phyloP scores from a whole-genome alignment of 2,888 invertebrate genomes.

The Heliothis peltigera region DNA sequence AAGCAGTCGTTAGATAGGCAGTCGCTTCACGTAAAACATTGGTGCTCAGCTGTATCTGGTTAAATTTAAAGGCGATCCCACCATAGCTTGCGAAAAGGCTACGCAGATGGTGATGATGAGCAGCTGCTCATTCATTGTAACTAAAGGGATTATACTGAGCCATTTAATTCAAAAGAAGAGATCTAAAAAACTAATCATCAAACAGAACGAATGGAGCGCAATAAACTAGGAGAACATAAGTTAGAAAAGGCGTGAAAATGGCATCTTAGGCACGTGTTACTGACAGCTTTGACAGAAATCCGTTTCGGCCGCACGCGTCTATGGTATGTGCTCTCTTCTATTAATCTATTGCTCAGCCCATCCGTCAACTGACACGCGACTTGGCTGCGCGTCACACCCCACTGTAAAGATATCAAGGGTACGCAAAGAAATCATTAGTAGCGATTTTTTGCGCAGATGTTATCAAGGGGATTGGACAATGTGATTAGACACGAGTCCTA shows the following conservation, averaged over 20 bases:
- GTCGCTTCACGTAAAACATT: too few relatives aligned
- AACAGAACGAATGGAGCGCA: slow-evolving; percentile 2
- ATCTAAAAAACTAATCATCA: background rate
- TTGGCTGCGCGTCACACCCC: slow-evolving; percentile 62
- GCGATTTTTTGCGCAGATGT: slow-evolving; percentile 40
- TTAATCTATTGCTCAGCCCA: slow-evolving; percentile 61
- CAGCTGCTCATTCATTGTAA: too few relatives aligned
- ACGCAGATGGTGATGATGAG: too few relatives aligned
- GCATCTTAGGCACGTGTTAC: slow-evolving; percentile 62
- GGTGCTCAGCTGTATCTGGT: too few relatives aligned
- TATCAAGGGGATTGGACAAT: slow-evolving; percentile 33
- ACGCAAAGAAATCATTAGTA: slow-evolving; percentile 47
- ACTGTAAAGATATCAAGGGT: slow-evolving; percentile 45
- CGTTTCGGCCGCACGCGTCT: slow-evolving; percentile 65
- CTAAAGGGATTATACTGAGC: background rate
- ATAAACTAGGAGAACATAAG: slow-evolving; percentile 23
- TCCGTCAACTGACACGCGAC: slow-evolving; percentile 76
- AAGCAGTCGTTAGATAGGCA: too few relatives aligned
- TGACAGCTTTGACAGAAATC: slow-evolving; percentile 78
- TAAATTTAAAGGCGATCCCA: too few relatives aligned
- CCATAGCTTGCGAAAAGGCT: too few relatives aligned
- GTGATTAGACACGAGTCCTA: slow-evolving; percentile 30
- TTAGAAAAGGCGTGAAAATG: slow-evolving; percentile 56
- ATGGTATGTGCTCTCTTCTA: slow-evolving; percentile 57
- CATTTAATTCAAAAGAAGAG: background rate